phyloP scores from a whole-genome alignment of 2,888 invertebrate species.

The Lasioglossum calceatum region DNA sequence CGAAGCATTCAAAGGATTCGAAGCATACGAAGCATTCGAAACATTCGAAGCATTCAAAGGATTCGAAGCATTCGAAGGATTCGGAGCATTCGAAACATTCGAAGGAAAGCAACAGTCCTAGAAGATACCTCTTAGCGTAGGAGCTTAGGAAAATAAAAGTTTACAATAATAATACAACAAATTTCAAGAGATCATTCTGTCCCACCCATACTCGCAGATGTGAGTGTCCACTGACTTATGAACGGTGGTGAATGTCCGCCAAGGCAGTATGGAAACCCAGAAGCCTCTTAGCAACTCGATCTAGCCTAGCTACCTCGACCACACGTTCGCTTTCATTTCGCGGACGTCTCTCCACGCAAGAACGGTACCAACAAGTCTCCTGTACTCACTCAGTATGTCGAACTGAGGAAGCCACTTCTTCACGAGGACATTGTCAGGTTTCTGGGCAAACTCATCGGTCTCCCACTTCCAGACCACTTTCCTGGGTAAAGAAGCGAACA shows the following conservation, averaged over 20 bases:
- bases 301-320: background rate
- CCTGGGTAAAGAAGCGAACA: slow-evolving; percentile 88
- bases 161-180: too few relatives aligned
- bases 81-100: too few relatives aligned
- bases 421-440: slow-evolving; percentile 88
- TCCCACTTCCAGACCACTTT: slow-evolving; percentile 91
- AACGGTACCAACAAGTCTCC: background rate
- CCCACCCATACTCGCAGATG: too few relatives aligned
- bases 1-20: too few relatives aligned
- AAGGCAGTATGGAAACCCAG: background rate
- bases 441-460: slow-evolving; percentile 84
- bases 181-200: too few relatives aligned
- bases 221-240: background rate
- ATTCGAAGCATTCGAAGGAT: too few relatives aligned
- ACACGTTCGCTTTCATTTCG: background rate
- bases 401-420: slow-evolving; percentile 91
- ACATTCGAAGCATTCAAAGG: too few relatives aligned
- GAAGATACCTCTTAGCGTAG: too few relatives aligned
- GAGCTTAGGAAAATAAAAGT: too few relatives aligned
- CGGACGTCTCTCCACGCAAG: background rate
- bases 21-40: too few relatives aligned
- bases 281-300: background rate
- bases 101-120: too few relatives aligned
- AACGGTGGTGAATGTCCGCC: background rate
- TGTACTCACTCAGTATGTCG: slow-evolving; percentile 90